Evolutionary conservation across 2,888 invertebrate genomes (phyloP).

Genomic region (Drosophila ustulata): DNA sequence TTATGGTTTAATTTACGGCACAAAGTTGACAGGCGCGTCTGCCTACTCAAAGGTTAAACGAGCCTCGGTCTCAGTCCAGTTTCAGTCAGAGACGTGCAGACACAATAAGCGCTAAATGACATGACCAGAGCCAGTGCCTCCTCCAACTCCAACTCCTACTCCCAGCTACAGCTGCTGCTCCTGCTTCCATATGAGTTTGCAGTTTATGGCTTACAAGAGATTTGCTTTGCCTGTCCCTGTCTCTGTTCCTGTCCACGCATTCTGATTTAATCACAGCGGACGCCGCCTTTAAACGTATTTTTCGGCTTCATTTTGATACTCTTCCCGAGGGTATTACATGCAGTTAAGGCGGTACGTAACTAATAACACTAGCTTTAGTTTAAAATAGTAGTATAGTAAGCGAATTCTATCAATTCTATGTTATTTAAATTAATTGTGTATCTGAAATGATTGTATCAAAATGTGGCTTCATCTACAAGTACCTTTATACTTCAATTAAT

Average conservation of each 20-base stretch:
- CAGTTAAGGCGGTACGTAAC: neutral
- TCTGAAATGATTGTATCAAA: neutral
- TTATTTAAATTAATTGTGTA: neutral
- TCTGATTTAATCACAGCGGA: slow-evolving; percentile 74
- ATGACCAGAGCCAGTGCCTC: slow-evolving; percentile 49
- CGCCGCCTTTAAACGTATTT: slow-evolving; percentile 62
- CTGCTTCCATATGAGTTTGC: slow-evolving; percentile 73
- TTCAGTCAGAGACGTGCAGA: slow-evolving; percentile 65
- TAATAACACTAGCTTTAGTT: neutral
- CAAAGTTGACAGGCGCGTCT: slow-evolving; percentile 71
- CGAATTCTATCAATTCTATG: too few species aligned
- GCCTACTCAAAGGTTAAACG: slow-evolving; percentile 69
- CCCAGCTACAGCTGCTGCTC: slow-evolving; percentile 15
- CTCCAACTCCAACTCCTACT: slow-evolving; percentile 4
- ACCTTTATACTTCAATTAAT: too few species aligned
- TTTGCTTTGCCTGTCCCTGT: slow-evolving; percentile 58
- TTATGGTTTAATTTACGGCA: slow-evolving; percentile 76
- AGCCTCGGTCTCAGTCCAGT: slow-evolving; percentile 34
- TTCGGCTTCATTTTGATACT: slow-evolving; percentile 48
- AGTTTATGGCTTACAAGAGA: slow-evolving; percentile 73
- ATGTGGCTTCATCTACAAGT: too few species aligned
- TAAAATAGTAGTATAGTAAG: too few species aligned
- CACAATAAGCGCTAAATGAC: slow-evolving; percentile 78
- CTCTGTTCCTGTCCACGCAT: slow-evolving; percentile 63
- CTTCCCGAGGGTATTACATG: slow-evolving; percentile 17